A percentile compares a stretch with the other conserved stretches of the same genome.
Conservation (phyloP, 2,113 vertebrate species). For the Phyllopteryx taeniolatus region DNA sequence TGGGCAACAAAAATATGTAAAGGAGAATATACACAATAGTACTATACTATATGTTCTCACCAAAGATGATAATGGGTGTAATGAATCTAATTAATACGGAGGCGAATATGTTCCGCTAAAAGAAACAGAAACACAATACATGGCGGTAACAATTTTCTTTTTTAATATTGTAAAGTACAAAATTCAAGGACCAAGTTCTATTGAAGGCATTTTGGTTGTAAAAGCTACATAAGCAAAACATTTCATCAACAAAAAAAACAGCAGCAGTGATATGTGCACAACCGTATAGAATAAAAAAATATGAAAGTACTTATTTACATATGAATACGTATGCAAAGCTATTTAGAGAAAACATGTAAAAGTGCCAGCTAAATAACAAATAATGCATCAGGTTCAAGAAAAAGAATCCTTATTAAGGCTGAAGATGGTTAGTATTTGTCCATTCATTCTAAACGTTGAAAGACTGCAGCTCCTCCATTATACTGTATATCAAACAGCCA, state of each 20-base stretch:
- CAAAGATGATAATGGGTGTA: background rate
- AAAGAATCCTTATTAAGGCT: background rate
- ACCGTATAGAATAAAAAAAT: background rate
- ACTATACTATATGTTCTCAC: no score
- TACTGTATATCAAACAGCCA: background rate
- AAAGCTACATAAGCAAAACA: background rate
- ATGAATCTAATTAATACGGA: background rate
- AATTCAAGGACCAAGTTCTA: background rate
- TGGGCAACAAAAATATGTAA: no score
- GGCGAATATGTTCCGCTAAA: background rate
- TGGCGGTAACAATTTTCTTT: background rate
- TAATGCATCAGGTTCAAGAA: conserved; percentile 4
- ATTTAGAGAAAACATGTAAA: background rate
- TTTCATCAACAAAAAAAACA: background rate
- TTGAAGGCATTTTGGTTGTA: background rate
- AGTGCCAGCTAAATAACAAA: conserved; percentile 2
- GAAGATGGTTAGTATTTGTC: background rate
- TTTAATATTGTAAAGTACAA: conserved; percentile 1
- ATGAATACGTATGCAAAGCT: background rate
- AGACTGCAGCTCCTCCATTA: background rate
- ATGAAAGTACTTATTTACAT: background rate
- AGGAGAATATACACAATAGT: no score
- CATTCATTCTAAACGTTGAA: background rate
- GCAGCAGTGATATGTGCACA: background rate
- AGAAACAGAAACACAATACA: background rate